phyloP scores from a whole-genome alignment of 2,888 invertebrate genomes.

The Ceraclea dissimilis region DNA sequence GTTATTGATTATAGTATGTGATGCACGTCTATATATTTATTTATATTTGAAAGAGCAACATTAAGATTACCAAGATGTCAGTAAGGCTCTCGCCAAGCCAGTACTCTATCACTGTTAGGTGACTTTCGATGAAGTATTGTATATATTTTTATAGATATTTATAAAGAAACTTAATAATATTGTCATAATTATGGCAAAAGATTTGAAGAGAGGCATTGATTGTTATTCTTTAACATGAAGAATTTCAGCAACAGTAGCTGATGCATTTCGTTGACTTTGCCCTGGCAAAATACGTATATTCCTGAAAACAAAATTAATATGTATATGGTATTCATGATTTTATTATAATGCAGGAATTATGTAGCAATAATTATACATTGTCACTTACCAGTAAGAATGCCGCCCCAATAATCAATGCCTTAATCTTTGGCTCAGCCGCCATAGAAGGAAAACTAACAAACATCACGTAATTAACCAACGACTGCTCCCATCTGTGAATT shows the following conservation, averaged over 20 bases:
- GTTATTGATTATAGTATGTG: too few relatives aligned
- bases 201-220: too few relatives aligned
- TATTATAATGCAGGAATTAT: neutral
- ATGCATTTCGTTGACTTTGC: slow-evolving; percentile 37
- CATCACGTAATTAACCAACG: slow-evolving; percentile 63
- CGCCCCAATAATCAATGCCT: slow-evolving; percentile 72
- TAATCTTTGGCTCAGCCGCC: slow-evolving; percentile 65
- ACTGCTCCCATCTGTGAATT: slow-evolving; percentile 63
- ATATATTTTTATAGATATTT: too few relatives aligned
- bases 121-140: too few relatives aligned
- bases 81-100: too few relatives aligned
- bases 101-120: too few relatives aligned
- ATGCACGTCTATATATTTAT: too few relatives aligned
- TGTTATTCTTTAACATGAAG: too few relatives aligned
- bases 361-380: neutral
- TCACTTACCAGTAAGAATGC: slow-evolving; percentile 71
- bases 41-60: too few relatives aligned
- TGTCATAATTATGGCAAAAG: too few relatives aligned
- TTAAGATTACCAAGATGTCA: too few relatives aligned
- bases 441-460: slow-evolving; percentile 65
- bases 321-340: neutral
- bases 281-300: slow-evolving; percentile 58
- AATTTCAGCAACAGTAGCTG: slow-evolving; percentile 33
- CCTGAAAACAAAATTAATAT: slow-evolving; percentile 44
- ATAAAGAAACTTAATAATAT: too few relatives aligned